Conservation (phyloP, 2,888 invertebrate species). For the Eupithecia inturbata region DNA sequence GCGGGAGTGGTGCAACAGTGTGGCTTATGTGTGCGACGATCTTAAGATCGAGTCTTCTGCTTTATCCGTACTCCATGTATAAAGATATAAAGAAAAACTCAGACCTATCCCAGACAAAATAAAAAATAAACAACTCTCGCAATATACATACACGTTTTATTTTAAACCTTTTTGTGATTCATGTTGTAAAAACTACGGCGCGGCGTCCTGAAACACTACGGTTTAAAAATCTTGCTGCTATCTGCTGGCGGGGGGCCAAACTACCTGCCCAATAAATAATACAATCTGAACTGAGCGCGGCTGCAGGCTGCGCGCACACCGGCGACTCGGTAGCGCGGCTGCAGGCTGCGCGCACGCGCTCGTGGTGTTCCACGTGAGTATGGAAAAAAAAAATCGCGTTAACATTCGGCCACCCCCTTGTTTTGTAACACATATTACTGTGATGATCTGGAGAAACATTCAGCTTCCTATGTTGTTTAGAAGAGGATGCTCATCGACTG, state of each 20-base stretch:
- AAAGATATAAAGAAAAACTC: background rate
- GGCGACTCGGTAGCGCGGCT: too few species aligned
- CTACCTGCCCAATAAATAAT: conserved; percentile 81
- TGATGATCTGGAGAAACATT: too few species aligned
- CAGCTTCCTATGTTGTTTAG: too few species aligned
- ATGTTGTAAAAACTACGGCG: conserved; percentile 75
- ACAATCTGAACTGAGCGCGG: conserved; percentile 62
- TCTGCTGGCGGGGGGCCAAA: conserved; percentile 77
- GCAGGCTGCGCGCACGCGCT: too few species aligned
- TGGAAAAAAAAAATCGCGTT: too few species aligned
- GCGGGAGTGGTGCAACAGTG: background rate
- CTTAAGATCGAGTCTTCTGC: background rate
- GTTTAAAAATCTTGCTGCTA: conserved; percentile 78
- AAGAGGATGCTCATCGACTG: too few species aligned
- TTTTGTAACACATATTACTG: too few species aligned
- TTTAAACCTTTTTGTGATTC: conserved; percentile 72
- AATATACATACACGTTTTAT: conserved; percentile 53
- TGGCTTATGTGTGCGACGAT: background rate
- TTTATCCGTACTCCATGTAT: background rate
- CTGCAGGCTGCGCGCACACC: conserved; percentile 37
- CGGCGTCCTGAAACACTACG: conserved; percentile 72
- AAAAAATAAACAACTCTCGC: conserved; percentile 46
- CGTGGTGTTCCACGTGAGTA: too few species aligned
- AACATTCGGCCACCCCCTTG: too few species aligned
- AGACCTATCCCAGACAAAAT: conserved; percentile 23